phyloP scores from a whole-genome alignment of 2,113 vertebrate species.

The Thamnaconus septentrionalis region DNA sequence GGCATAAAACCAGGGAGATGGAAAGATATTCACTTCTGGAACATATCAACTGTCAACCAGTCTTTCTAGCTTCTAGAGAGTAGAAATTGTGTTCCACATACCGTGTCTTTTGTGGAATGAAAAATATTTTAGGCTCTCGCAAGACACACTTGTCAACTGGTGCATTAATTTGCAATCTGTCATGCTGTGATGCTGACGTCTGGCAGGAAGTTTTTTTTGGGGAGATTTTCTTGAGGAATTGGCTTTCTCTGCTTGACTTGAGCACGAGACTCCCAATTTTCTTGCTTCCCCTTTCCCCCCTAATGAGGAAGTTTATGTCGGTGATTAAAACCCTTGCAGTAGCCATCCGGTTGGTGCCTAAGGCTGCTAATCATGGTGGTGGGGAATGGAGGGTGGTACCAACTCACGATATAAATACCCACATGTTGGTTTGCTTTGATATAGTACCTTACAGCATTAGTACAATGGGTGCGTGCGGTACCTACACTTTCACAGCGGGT shows the following conservation, averaged over 20 bases:
- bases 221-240: constrained; percentile 43
- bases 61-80: no score
- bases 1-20: no score
- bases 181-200: constrained; percentile 38
- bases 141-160: constrained; percentile 36
- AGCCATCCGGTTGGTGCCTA: constrained; percentile 42
- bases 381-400: constrained; percentile 24
- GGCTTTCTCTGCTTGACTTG: constrained; percentile 42
- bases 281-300: constrained; percentile 46
- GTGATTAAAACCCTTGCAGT: constrained; percentile 51
- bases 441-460: constrained; percentile 2
- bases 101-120: neutral
- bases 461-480: neutral
- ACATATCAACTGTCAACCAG: no score
- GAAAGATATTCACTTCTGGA: neutral
- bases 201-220: constrained; percentile 52
- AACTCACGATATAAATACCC: constrained; percentile 45
- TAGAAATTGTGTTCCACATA: no score
- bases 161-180: constrained; percentile 2
- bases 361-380: constrained; percentile 14
- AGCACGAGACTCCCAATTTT: constrained; percentile 53
- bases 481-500: constrained; percentile 88
- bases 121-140: neutral
- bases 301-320: constrained; percentile 61
- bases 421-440: constrained; percentile 16